A percentile compares a stretch with the other conserved stretches of the same genome.
Conservation (phyloP, 2,888 invertebrate species). For the Amiota mariae region DNA sequence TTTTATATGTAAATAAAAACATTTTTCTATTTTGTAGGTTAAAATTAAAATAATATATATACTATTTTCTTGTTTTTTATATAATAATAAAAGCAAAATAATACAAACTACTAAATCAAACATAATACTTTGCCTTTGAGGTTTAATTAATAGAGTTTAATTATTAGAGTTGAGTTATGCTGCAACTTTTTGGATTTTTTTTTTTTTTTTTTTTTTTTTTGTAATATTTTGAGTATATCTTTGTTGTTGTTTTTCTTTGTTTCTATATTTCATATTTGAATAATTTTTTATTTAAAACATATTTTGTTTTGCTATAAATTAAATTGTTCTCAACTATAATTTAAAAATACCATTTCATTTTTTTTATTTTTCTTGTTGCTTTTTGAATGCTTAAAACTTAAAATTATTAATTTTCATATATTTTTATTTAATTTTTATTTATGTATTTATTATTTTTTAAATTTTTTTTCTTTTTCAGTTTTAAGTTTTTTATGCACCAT, state of each 20-base stretch:
- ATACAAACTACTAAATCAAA: too few species aligned
- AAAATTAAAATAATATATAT: too few species aligned
- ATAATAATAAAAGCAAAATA: too few species aligned
- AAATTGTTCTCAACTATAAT: neutral
- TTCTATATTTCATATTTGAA: neutral
- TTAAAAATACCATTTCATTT: conserved; percentile 6
- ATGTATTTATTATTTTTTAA: too few species aligned
- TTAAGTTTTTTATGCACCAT: conserved; percentile 24
- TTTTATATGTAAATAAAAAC: conserved; percentile 37
- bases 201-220: conserved; percentile 27
- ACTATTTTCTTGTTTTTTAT: too few species aligned
- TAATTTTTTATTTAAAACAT: neutral
- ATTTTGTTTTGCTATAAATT: too few species aligned
- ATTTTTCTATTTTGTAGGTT: neutral
- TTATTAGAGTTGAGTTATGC: neutral
- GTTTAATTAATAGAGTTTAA: conserved; percentile 16
- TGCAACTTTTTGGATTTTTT: neutral
- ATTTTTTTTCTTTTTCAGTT: conserved; percentile 41
- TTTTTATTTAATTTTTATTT: conserved; percentile 53
- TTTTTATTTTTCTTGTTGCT: conserved; percentile 2
- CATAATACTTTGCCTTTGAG: neutral
- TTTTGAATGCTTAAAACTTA: conserved; percentile 45
- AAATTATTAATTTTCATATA: conserved; percentile 36
- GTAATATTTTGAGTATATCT: conserved; percentile 14
- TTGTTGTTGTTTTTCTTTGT: conserved; percentile 10